Base-by-base conservation (phyloP, 2,797 vertebrate genomes). In the Bryconaethiops microstoma region DNA sequence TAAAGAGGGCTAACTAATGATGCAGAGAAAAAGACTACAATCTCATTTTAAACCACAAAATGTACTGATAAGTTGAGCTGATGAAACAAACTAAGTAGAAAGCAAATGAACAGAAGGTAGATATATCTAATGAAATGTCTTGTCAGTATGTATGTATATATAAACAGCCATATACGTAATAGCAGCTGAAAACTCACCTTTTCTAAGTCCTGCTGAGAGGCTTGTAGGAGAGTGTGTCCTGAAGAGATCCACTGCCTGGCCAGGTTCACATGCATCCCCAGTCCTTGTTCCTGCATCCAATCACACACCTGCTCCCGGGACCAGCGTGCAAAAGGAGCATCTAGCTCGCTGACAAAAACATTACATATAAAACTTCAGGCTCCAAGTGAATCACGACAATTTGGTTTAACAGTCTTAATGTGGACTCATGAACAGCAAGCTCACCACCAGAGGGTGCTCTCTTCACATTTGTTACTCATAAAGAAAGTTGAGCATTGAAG, bases 291-390 rank as follows among this genome's bases (percentile, higher is more conserved):
- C 85, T 97, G 94, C 25, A 99, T 95, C 98, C 98, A 99, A 74
- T 88, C 94, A 86, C 97, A 99, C 80, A 99, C 97, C 89, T 99
- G 97, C 52, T 98, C 97, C 86, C 96, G 97, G 0, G 96, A 96
- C 97, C 98, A 99, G 73, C 96, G 98, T 48, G 97, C 98, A 45
- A 99, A 99, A 0, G 98, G 98, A 86, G 94, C 95, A 76, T 99
- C 98, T 91, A 99, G 90, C 13, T 99, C 96, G 89, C 98, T 99
- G 76, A 45, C 21, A 81, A 76, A 75, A n/a, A 83, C 13, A 83
- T 48, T 50, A 72, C 29, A 67, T 10, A 16, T 63, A 23, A 60
- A 62, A 23, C 40, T 63, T 35, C 60, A 48, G 1, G 5, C 29
- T 2, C 19, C 39, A 74, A 6, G 8, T 52, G 54, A 2, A 68